Base-by-base conservation (phyloP, 1,140 invertebrate genomes). In the Papilio machaon region DNA sequence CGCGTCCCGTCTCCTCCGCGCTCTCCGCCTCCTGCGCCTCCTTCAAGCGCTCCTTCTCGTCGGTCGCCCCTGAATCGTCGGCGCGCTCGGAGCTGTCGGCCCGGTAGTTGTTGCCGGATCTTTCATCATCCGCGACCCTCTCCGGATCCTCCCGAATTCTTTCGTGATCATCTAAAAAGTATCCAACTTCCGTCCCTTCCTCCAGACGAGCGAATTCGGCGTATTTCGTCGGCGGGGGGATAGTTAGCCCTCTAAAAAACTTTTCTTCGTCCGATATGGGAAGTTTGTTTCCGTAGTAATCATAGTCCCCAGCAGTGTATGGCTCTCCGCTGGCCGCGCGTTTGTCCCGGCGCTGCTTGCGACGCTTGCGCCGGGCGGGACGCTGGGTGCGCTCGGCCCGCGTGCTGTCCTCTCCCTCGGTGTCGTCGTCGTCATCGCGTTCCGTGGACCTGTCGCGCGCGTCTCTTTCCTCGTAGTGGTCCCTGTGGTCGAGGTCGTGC, bases 111-210 rank as follows among this genome's bases (percentile, higher is more conserved):
- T 86, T 82, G 13, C 79, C 43, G 0, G 78, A 54, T 15, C 79
- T 49, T 15, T 75, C 79, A 15, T 81, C 64, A 38, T 83, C 81
- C 67, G 10, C 79, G 4, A n/a, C 67, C 19, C 77, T 81, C 49
- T 87, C 83, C 6, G 82, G 83, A 73, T 88, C 88, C 9, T 89
- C 85, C 35, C 82, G 67, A 47, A 88, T 76, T 83, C 89, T 80
- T 82, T 90, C 82, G 73, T 92, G 89, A 38, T 94, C 93, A 60
- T 93, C 92, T 30, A 92, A 79, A 47, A 92, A 92, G 74, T 92
- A 80, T 0, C 84, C 85, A 30, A 82, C 76, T 9, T 83, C 85
- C 6, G 86, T 82, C 0, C 80, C 85, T n/a, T 87, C 83, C 73
- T 93, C 88, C 4, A 89, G 75, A 11, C 90, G 84, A 7, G 87